Evolutionary conservation across 2,113 vertebrate genomes (phyloP).

Genomic region (Coracopsis vasa): DNA sequence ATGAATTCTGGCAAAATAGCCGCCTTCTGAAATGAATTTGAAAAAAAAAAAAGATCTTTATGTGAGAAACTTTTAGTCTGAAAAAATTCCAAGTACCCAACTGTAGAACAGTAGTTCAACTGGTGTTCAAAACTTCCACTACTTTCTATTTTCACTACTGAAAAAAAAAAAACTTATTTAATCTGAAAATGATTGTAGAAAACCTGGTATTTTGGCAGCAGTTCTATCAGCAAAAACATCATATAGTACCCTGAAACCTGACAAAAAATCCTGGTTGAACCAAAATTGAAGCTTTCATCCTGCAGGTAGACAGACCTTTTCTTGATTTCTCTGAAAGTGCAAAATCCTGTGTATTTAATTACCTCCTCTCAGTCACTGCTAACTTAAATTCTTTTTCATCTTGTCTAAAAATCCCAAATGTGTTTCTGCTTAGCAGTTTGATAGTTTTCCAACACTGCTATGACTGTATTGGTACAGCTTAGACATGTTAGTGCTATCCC

Average conservation of each 20-base stretch:
- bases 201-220: neutral
- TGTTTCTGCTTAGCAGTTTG: neutral
- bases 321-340: neutral
- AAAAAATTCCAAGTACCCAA: neutral
- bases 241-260: neutral
- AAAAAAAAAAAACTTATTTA: neutral
- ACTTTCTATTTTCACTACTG: neutral
- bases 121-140: neutral
- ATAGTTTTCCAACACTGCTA: neutral
- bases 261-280: neutral
- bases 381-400: neutral
- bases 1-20: neutral
- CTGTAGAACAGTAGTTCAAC: neutral
- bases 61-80: neutral
- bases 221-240: neutral
- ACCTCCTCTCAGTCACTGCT: neutral
- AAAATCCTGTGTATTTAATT: neutral
- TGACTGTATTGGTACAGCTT: neutral
- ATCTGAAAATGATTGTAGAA: neutral
- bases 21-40: neutral
- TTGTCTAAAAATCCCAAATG: neutral
- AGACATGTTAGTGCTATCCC: neutral
- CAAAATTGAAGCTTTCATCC: neutral
- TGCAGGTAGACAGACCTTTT: neutral
- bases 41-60: neutral